Evolutionary conservation across 2,888 invertebrate species (phyloP).

Genomic region (Frankliniella intonsa): DNA sequence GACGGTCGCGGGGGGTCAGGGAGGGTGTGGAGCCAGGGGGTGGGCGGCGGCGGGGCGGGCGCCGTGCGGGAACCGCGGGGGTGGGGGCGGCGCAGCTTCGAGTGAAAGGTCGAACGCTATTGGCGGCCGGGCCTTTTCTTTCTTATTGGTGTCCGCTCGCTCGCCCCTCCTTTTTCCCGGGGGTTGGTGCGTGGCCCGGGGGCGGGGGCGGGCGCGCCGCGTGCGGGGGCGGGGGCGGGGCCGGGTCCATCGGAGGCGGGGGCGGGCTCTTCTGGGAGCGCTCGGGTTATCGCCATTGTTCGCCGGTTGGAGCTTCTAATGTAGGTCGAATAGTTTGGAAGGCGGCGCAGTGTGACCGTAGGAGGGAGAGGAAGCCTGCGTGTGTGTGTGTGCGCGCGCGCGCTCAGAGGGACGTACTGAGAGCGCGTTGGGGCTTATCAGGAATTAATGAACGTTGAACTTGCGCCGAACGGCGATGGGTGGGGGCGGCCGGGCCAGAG

Average conservation of each 20-base stretch:
- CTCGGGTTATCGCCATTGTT: slow-evolving; percentile 18
- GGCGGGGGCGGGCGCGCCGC: not conserved
- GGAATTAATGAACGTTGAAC: slow-evolving; percentile 22
- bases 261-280: not conserved
- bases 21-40: not conserved
- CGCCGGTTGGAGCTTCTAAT: not conserved
- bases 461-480: slow-evolving; percentile 28
- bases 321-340: slow-evolving; percentile 25
- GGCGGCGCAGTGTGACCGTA: not conserved
- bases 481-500: not conserved
- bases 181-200: not conserved
- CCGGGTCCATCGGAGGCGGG: not conserved
- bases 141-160: too few species aligned
- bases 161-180: not conserved
- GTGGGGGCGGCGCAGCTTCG: too few species aligned
- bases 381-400: not conserved
- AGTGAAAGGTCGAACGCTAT: too few species aligned
- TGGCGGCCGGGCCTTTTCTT: too few species aligned
- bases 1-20: not conserved
- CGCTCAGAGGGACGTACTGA: not conserved
- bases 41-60: not conserved
- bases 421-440: slow-evolving; percentile 8
- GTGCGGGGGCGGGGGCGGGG: not conserved
- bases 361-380: not conserved
- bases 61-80: not conserved